Percentiles rank a stretch among this genome's conserved stretches.
These are phyloP conservation scores for Hyla sarda DNA, from an alignment of 2,113 vertebrate species.

Conservation along the genomic window DNA sequence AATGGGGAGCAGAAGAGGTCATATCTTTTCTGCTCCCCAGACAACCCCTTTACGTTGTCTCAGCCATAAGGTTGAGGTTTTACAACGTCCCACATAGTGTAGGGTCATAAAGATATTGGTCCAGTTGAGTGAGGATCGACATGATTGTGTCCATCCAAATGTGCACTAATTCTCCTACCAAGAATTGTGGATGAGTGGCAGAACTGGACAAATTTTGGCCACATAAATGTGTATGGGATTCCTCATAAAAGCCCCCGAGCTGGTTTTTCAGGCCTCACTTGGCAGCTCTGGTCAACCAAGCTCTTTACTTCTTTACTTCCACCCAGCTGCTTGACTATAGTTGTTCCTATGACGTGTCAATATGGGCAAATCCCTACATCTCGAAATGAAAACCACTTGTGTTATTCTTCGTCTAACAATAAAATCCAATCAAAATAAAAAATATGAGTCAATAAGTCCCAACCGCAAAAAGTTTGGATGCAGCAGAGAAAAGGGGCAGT, in stretches of 20 bases:
- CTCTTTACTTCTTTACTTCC: neutral
- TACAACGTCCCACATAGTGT: neutral
- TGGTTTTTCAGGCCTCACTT: neutral
- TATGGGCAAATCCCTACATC: neutral
- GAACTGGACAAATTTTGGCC: neutral
- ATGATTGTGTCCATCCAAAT: neutral
- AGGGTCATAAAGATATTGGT: neutral
- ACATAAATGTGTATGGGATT: neutral
- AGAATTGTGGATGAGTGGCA: neutral
- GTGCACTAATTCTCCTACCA: neutral
- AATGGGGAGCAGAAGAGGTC: no score
- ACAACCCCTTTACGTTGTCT: neutral
- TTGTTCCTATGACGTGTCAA: neutral
- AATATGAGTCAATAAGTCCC: neutral
- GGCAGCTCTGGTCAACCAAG: neutral
- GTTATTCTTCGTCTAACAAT: neutral
- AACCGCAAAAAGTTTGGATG: neutral
- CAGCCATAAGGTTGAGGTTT: neutral
- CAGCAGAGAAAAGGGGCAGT: neutral
- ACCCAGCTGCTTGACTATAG: neutral
- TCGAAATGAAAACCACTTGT: conserved; percentile 7
- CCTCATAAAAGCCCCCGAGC: neutral
- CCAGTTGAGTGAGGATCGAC: neutral
- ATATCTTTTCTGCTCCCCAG: no score
- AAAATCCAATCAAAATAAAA: conserved; percentile 1